phyloP scores from a whole-genome alignment of 2,888 invertebrate genomes.

The Plagodis dolabraria region DNA sequence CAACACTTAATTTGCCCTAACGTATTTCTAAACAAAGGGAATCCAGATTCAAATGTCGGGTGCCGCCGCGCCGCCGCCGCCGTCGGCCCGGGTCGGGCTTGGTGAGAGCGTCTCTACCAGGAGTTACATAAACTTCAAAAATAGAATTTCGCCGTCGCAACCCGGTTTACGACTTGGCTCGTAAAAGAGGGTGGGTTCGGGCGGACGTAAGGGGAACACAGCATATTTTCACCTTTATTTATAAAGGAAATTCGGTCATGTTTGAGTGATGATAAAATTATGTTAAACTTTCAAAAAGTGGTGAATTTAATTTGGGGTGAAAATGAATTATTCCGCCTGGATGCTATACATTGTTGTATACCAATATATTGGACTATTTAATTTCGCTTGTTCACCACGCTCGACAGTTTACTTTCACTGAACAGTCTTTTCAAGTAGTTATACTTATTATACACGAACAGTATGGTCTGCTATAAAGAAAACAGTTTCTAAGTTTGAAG shows the following conservation, averaged over 20 bases:
- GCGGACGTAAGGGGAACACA: conserved; percentile 53
- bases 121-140: conserved; percentile 73
- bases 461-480: no score
- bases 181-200: conserved; percentile 61
- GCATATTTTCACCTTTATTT: conserved; percentile 69
- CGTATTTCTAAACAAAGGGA: conserved; percentile 54
- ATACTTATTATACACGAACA: no score
- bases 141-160: conserved; percentile 69
- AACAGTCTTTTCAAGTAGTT: no score
- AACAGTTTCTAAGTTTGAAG: no score
- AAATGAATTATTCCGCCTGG: conserved; percentile 24
- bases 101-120: conserved; percentile 23
- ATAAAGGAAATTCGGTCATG: conserved; percentile 58
- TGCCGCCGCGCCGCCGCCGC: conserved; percentile 34
- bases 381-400: conserved; percentile 17
- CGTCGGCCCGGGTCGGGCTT: conserved; percentile 42
- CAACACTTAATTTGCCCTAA: conserved; percentile 42
- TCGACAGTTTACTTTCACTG: no score
- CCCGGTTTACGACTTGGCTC: conserved; percentile 67
- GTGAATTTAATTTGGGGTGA: conserved; percentile 25
- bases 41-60: conserved; percentile 56
- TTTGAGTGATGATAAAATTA: conserved; percentile 47
- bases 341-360: conserved; percentile 9
- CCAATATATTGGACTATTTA: conserved; percentile 18
- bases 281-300: conserved; percentile 31